Base-by-base conservation (phyloP, 2,888 invertebrate species). In the Eupeodes latifasciatus region DNA sequence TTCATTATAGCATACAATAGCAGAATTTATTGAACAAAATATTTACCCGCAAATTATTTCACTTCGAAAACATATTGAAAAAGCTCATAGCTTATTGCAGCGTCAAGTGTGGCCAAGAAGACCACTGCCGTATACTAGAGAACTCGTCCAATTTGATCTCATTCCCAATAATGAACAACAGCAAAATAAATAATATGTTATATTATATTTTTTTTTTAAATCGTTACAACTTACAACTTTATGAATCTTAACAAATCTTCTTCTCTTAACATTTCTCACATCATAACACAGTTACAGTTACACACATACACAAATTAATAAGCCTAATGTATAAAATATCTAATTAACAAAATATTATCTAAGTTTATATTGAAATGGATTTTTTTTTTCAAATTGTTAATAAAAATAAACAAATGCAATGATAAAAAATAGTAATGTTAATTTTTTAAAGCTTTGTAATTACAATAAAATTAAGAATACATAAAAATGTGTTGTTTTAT, bases 1-100 rank as follows among this genome's bases (percentile, higher is more conserved):
- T 27, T 27, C 27, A 1, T 40, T 40, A 27, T 66, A 92, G 92
- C 91, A 93, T 67, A 93, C 94, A 19, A 92, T 96, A 72, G 93
- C 94, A 0, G 96, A 96, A 91, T 96, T 96, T 95, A 94, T 96
- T 49, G 96, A 96, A 90, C 96, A 96, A 91, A 94, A 95, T 90
- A 94, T 96, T 67, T 95, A 95, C 92, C 96, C 96, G 66, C 90
- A 89, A 87, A 92, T 94, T 36, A 91, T 86, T 71, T 91, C 92
- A 85, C 91, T 96, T 79, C 95, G 95, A 85, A 94, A 94, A 80
- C 94, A 96, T 87, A 94, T 95, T 89, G 94, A 94, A 61, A 94
- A 94, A 89, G 95, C 95, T 16, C 92, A 94, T 64, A 92, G 92
- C 57, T 92, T 96, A 49, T 94, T 95, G 90, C 93, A 93, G 83